Evolutionary conservation across 2,888 invertebrate species (phyloP).

Genomic region (Meghimatium bilineatum): DNA sequence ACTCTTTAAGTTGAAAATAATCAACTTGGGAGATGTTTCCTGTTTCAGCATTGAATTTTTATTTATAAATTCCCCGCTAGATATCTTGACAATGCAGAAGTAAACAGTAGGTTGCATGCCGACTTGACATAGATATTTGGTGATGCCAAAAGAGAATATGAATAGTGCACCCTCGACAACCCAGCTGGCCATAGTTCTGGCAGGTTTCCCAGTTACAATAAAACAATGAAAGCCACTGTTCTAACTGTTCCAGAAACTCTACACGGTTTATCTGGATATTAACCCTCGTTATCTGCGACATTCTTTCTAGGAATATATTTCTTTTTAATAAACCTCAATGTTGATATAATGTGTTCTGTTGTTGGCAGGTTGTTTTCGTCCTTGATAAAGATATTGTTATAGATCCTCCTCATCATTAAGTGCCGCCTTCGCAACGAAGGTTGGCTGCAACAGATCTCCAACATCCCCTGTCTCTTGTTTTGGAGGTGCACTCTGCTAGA

Average conservation of each 20-base stretch:
- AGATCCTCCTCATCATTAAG: too few relatives aligned
- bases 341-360: too few relatives aligned
- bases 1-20: background rate
- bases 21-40: background rate
- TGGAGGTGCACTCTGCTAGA: too few relatives aligned
- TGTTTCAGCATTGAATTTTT: background rate
- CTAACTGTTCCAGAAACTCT: background rate
- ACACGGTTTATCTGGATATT: background rate
- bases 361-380: too few relatives aligned
- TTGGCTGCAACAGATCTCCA: too few relatives aligned
- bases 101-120: background rate
- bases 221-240: background rate
- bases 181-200: background rate
- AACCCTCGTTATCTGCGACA: background rate
- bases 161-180: background rate
- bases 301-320: too few relatives aligned
- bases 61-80: background rate
- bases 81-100: conserved; percentile 1
- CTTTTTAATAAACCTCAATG: too few relatives aligned
- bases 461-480: too few relatives aligned
- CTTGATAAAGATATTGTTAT: too few relatives aligned
- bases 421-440: too few relatives aligned
- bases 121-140: background rate
- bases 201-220: background rate
- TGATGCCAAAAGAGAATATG: background rate